Conservation (phyloP, 2,888 invertebrate species). For the Orchestes rusci region DNA sequence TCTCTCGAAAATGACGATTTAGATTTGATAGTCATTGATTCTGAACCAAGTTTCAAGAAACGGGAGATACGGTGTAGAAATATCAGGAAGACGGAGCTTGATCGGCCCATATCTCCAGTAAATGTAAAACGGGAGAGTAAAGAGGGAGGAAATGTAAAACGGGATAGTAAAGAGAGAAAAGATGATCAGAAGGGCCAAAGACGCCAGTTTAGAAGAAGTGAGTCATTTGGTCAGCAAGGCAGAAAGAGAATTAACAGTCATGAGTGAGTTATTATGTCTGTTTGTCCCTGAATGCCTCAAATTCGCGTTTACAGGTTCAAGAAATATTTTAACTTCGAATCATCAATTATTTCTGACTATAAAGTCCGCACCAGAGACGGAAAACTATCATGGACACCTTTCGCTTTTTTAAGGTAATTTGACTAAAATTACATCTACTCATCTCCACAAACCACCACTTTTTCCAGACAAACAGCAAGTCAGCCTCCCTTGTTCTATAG, state of each 20-base stretch:
- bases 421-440: too few species aligned
- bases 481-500: slow-evolving; percentile 35
- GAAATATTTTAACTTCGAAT: slow-evolving; percentile 30
- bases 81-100: slow-evolving; percentile 30
- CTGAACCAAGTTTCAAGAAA: too few species aligned
- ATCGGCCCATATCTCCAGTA: too few species aligned
- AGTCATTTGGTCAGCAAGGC: too few species aligned
- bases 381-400: slow-evolving; percentile 30
- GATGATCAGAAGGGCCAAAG: slow-evolving; percentile 19
- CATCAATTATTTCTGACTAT: slow-evolving; percentile 30
- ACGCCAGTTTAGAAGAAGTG: slow-evolving; percentile 19
- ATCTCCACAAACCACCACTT: slow-evolving; percentile 1
- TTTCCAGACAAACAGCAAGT: slow-evolving; percentile 34
- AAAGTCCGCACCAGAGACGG: slow-evolving; percentile 30
- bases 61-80: slow-evolving; percentile 33
- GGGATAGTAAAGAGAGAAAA: slow-evolving; percentile 26
- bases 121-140: too few species aligned
- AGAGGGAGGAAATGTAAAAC: slow-evolving; percentile 22
- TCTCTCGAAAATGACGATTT: too few species aligned
- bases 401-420: too few species aligned
- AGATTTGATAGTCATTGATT: too few species aligned
- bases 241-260: too few species aligned
- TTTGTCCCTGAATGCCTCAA: neutral
- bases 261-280: too few species aligned
- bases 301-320: slow-evolving; percentile 13